Percentiles rank a stretch among this genome's conserved stretches.
These are phyloP conservation scores for Mastomys natalensis DNA, from an alignment of 2,113 vertebrate genomes.

Conservation along the genomic window DNA sequence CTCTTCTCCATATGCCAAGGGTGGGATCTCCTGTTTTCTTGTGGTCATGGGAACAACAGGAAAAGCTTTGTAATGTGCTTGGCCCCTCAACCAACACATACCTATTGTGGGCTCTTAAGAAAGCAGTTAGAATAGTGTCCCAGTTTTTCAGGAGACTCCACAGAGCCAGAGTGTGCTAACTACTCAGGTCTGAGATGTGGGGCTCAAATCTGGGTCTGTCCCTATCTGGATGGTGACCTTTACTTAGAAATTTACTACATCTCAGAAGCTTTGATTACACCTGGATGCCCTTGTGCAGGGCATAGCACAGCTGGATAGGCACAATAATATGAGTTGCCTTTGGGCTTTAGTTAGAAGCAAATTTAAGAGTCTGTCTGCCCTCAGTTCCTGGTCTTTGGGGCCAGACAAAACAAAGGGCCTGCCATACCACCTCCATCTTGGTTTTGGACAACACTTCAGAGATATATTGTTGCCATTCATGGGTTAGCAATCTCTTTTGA, in stretches of 20 bases:
- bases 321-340: not conserved
- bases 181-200: not conserved
- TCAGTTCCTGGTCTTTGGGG: not conserved
- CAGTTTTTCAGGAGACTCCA: not conserved
- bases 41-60: not conserved
- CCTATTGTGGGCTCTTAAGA: not conserved
- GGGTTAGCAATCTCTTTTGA: not conserved
- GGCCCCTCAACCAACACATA: not conserved
- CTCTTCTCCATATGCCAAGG: not conserved
- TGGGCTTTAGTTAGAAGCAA: not conserved
- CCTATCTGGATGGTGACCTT: not conserved
- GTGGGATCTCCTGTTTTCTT: not conserved
- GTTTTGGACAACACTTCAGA: accelerated
- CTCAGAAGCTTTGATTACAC: not conserved
- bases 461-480: accelerated
- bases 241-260: not conserved
- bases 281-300: not conserved
- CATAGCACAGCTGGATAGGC: not conserved
- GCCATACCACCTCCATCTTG: not conserved
- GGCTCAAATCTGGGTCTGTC: not conserved
- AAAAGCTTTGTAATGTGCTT: not conserved
- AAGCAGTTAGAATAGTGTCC: not conserved
- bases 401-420: accelerated
- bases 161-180: accelerated
- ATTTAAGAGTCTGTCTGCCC: not conserved